Conservation (phyloP, 1,140 invertebrate genomes). For the Ceratosolen solmsi region DNA sequence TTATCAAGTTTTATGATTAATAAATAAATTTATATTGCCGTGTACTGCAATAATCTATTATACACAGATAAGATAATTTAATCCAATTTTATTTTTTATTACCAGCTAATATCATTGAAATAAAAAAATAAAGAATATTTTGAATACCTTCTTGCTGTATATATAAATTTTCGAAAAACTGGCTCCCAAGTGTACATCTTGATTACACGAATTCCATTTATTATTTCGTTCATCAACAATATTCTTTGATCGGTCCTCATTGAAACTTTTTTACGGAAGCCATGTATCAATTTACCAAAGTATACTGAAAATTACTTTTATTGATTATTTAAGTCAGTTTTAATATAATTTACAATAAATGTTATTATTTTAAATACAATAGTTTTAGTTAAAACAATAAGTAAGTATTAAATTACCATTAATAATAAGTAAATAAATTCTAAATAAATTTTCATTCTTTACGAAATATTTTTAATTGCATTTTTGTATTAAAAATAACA, state of each 20-base stretch:
- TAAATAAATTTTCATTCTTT: too few relatives aligned
- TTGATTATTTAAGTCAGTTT: background rate
- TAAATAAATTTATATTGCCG: too few relatives aligned
- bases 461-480: background rate
- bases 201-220: conserved; percentile 77
- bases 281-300: conserved; percentile 71
- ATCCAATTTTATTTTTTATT: too few relatives aligned
- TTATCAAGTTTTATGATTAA: too few relatives aligned
- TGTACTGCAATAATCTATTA: too few relatives aligned
- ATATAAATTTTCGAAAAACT: conserved; percentile 80
- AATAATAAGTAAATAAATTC: too few relatives aligned
- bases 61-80: too few relatives aligned
- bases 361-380: too few relatives aligned
- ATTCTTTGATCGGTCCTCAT: conserved; percentile 76
- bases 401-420: too few relatives aligned
- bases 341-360: background rate
- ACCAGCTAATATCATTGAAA: too few relatives aligned
- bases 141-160: conserved; percentile 57
- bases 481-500: background rate
- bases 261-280: conserved; percentile 71
- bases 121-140: too few relatives aligned
- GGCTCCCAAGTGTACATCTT: conserved; percentile 93
- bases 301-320: conserved; percentile 60
- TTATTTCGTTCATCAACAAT: conserved; percentile 78
- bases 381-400: too few relatives aligned